phyloP scores from a whole-genome alignment of 2,888 invertebrate genomes.

The Pardosa pseudoannulata region DNA sequence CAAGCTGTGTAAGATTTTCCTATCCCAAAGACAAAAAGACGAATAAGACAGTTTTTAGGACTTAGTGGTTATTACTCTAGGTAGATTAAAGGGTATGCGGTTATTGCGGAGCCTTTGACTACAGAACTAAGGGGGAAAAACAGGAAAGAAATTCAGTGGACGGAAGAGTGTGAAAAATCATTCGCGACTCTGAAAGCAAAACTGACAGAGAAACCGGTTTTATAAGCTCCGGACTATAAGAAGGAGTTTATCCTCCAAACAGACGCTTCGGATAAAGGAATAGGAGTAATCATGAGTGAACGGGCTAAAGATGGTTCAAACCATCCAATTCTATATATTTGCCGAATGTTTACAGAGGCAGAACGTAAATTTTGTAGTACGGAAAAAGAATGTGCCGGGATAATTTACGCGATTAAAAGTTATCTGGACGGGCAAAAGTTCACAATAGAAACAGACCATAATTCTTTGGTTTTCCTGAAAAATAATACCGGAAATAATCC shows the following conservation, averaged over 20 bases:
- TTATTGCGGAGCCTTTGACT: neutral
- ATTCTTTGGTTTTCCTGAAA: too few relatives aligned
- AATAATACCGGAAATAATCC: too few relatives aligned
- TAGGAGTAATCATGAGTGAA: too few relatives aligned
- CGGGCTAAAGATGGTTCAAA: too few relatives aligned
- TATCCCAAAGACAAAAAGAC: neutral
- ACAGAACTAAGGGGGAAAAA: neutral
- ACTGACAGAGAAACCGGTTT: neutral
- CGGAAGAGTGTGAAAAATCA: neutral
- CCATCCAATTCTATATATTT: too few relatives aligned
- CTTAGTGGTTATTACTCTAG: neutral
- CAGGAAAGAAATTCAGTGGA: neutral
- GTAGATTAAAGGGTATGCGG: neutral
- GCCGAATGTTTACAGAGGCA: too few relatives aligned
- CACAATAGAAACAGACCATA: too few relatives aligned
- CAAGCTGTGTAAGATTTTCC: neutral
- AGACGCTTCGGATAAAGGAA: neutral
- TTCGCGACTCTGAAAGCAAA: neutral
- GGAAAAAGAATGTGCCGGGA: too few relatives aligned
- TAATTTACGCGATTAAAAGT: too few relatives aligned
- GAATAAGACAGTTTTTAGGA: neutral
- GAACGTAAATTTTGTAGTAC: too few relatives aligned
- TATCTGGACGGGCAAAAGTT: too few relatives aligned
- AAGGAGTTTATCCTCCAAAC: neutral
- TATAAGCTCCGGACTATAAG: slow-evolving; percentile 1